phyloP scores from a whole-genome alignment of 2,113 vertebrate species.

The Anoura caudifer region DNA sequence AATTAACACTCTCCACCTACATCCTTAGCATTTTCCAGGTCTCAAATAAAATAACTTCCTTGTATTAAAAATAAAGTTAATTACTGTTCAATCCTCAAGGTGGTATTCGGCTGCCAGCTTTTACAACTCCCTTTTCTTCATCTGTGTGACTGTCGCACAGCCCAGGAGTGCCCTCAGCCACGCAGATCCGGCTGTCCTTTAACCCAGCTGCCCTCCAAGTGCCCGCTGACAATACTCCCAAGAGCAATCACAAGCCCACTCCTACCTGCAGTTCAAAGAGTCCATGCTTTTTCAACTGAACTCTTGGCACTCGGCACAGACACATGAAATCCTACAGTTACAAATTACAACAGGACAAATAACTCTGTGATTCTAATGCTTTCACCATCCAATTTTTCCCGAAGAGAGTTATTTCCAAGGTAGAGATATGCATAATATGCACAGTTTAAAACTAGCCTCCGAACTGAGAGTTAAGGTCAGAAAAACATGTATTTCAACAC shows the following conservation, averaged over 20 bases:
- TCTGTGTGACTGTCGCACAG: not conserved
- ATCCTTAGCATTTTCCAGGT: conserved; percentile 29
- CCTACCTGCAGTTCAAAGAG: not conserved
- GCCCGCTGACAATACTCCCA: not conserved
- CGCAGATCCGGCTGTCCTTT: not conserved
- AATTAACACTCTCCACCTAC: conserved; percentile 46
- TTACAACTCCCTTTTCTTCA: not conserved
- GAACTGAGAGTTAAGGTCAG: not conserved
- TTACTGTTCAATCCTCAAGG: conserved; percentile 51
- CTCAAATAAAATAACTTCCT: conserved; percentile 35
- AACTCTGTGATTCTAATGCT: not conserved
- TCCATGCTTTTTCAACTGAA: not conserved
- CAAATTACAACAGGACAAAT: not conserved
- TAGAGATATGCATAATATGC: not conserved
- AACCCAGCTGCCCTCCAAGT: not conserved
- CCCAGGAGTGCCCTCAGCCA: not conserved
- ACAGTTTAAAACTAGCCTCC: not conserved
- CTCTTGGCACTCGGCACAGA: not conserved
- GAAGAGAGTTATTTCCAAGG: not conserved
- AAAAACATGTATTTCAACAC: not conserved
- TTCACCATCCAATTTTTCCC: not conserved
- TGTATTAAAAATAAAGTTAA: conserved; percentile 61
- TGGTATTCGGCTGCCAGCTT: not conserved
- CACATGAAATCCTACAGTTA: not conserved
- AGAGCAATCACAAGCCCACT: not conserved